phyloP scores from a whole-genome alignment of 35 echinoderm and acorn worm species.

The Ptychodera flava region DNA sequence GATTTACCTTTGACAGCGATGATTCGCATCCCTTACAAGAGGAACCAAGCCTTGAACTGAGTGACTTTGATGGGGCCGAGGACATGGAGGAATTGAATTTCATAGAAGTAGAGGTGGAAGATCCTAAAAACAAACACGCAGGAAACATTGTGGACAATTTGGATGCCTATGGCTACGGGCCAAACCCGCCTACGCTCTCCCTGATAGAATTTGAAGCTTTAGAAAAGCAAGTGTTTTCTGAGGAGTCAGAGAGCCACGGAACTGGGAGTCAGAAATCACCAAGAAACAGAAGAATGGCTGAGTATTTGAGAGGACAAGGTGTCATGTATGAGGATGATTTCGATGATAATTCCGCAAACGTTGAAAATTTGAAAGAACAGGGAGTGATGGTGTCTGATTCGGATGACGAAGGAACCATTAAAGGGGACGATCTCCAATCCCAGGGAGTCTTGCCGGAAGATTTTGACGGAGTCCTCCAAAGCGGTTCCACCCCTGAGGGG shows the following conservation, averaged over 20 bases:
- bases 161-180: not conserved
- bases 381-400: not conserved
- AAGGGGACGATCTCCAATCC: not conserved
- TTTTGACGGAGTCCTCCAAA: slow-evolving; percentile 4
- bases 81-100: not conserved
- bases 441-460: not conserved
- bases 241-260: not conserved
- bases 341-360: not conserved
- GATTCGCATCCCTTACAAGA: not conserved
- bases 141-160: not conserved
- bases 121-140: not conserved
- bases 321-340: not conserved
- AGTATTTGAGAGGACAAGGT: not conserved
- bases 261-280: not conserved
- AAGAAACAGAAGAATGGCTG: not conserved
- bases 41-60: not conserved
- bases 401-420: not conserved
- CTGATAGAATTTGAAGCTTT: not conserved
- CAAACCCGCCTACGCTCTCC: not conserved
- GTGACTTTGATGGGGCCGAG: not conserved
- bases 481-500: not conserved
- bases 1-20: not conserved
- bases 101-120: not conserved
- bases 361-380: not conserved
- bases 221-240: not conserved